Evolutionary conservation across 2,888 invertebrate genomes (phyloP), one percentile per base, ranked within the genome.

Genomic region (Pheosia gnoma): DNA sequence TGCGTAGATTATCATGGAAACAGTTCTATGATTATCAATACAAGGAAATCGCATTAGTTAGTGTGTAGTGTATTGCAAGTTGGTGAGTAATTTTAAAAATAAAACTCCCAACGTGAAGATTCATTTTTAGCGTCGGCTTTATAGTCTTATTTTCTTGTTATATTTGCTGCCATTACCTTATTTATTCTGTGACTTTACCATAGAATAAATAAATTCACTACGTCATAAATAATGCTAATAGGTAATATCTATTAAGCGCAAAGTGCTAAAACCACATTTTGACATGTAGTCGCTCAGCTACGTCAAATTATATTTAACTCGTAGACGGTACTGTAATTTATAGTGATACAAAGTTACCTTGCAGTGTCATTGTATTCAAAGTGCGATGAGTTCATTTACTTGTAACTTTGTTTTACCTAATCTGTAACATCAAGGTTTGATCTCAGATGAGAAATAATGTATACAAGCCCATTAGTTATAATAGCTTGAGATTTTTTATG

Each of bases 331-430:
- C 52, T 10, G 11, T 37, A 53, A 53, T 38, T 37, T 53, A 53
- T 11, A 10, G 51, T 38, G 39, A n/a, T 37, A 53, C 51, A 25
- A 57, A 64, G 53, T 68, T 67, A 63, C 60, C 57, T 68, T 63
- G 53, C 38, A 63, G 65, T 61, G 62, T 61, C 58, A 25, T 66
- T 49, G 25, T 55, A 59, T 60, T 53, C 52, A 67, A 55, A 61
- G 65, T 62, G 61, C 59, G 51, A 63, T 62, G 58, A 58, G 61
- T 59, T 63, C 13, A 61, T 60, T 51, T 52, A 39, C 52, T 55
- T 60, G 60, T 58, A 25, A 56, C 55, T 38, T 25, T 58, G 45
- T 47, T 61, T 47, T 59, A 47, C 57, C 65, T 68, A 61, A 68
- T 55, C 57, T 49, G 49, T 39, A 52, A n/a, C 41, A 54, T 62